These are phyloP conservation scores for Alauda arvensis DNA, from an alignment of 2,797 vertebrate genomes.

Conservation along the genomic window DNA sequence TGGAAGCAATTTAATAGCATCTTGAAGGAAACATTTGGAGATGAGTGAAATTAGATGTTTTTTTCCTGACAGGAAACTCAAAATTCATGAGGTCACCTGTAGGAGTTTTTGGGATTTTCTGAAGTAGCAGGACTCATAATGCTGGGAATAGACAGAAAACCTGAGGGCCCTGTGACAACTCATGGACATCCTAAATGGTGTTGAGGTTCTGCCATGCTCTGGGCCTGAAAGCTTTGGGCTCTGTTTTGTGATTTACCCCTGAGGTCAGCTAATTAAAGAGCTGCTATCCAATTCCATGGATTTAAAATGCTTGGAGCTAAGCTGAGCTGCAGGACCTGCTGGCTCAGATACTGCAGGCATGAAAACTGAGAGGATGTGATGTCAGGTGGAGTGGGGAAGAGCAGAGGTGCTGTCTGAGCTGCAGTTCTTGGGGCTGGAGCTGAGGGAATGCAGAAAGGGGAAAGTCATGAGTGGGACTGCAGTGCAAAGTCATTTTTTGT, in stretches of 20 bases:
- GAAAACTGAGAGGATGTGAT: neutral
- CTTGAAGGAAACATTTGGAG: neutral
- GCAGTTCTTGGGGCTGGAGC: neutral
- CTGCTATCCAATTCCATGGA: neutral
- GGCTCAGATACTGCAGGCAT: neutral
- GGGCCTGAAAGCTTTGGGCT: neutral
- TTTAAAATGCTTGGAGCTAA: neutral
- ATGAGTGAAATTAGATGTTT: neutral
- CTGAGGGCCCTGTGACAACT: neutral
- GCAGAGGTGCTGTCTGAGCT: neutral
- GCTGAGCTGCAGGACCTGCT: neutral
- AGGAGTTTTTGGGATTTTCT: neutral
- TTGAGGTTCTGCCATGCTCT: fast-evolving
- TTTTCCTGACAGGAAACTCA: neutral
- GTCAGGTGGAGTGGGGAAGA: neutral
- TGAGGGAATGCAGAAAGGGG: neutral
- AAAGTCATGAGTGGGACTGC: neutral
- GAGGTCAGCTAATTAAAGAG: neutral
- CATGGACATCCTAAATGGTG: neutral
- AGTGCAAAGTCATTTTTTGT: neutral
- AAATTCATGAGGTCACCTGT: neutral
- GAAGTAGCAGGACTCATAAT: neutral
- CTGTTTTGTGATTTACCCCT: neutral
- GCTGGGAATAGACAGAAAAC: neutral
- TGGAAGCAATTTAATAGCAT: neutral